phyloP scores from a whole-genome alignment of 2,113 vertebrate genomes.

The Apaloderma vittatum region DNA sequence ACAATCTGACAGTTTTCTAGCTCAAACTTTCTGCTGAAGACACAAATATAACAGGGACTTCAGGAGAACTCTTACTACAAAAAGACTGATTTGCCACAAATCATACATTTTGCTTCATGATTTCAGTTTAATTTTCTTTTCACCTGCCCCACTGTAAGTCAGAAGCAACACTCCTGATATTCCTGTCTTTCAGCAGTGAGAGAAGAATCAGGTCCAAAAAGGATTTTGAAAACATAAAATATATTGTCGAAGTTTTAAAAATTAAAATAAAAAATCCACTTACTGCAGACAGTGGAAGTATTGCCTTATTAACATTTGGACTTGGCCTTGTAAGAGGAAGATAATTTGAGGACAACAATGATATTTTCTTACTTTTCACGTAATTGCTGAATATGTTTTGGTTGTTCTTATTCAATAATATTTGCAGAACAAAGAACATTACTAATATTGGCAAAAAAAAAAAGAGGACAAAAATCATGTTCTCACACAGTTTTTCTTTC shows the following conservation, averaged over 20 bases:
- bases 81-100: background rate
- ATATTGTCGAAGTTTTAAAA: background rate
- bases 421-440: background rate
- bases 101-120: background rate
- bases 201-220: background rate
- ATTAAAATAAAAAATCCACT: background rate
- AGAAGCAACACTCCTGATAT: background rate
- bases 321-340: background rate
- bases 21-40: background rate
- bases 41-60: background rate
- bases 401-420: background rate
- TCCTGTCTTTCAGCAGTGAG: background rate
- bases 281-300: background rate
- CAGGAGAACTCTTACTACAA: background rate
- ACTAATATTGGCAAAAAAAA: too few relatives aligned
- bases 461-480: background rate
- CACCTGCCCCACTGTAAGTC: background rate
- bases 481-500: background rate
- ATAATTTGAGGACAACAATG: background rate
- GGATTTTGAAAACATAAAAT: background rate
- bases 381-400: background rate
- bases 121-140: background rate
- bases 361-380: background rate
- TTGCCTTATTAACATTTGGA: background rate
- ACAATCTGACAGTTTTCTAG: background rate